These are phyloP conservation scores for Syngnathus scovelli DNA, from an alignment of 2,113 vertebrate species.

Conservation along the genomic window DNA sequence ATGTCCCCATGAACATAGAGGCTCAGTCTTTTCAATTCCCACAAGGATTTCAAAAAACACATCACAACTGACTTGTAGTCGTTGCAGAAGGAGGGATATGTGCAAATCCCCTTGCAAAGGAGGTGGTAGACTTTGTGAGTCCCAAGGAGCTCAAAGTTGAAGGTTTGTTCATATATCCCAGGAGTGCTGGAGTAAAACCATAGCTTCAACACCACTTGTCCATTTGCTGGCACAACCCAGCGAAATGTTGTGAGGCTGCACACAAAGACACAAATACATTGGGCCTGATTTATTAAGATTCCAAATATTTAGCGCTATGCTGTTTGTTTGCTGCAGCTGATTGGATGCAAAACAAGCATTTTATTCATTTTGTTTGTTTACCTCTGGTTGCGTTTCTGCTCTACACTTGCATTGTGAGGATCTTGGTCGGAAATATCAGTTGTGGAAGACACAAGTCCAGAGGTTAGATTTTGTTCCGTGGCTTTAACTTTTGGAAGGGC, in stretches of 20 bases:
- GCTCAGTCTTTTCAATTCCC: not conserved
- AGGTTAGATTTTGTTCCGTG: conserved; percentile 3
- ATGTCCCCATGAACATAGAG: not conserved
- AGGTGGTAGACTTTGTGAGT: conserved; percentile 75
- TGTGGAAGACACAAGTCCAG: not conserved
- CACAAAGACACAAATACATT: not conserved
- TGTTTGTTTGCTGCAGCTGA: not conserved
- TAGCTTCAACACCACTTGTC: conserved; percentile 71
- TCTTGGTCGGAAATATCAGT: conserved; percentile 38
- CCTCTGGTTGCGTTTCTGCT: conserved; percentile 59
- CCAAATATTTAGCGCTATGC: not conserved
- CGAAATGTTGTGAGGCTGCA: conserved; percentile 71
- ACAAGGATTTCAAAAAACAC: not conserved
- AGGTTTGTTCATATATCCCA: conserved; percentile 75
- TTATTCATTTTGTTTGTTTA: conserved; percentile 36
- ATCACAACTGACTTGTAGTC: conserved; percentile 73
- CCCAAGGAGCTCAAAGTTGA: conserved; percentile 82
- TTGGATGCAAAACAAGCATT: not conserved
- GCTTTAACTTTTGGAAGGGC: conserved; percentile 32
- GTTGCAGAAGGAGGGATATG: conserved; percentile 79
- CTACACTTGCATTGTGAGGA: conserved; percentile 8
- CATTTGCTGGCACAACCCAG: conserved; percentile 77
- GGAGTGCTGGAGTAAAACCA: conserved; percentile 69
- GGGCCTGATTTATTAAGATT: not conserved
- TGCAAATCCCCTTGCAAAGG: conserved; percentile 72